A percentile compares a stretch with the other conserved stretches of the same genome.
phyloP scores from a whole-genome alignment of 2,113 vertebrate species.

The Semicossyphus pulcher region DNA sequence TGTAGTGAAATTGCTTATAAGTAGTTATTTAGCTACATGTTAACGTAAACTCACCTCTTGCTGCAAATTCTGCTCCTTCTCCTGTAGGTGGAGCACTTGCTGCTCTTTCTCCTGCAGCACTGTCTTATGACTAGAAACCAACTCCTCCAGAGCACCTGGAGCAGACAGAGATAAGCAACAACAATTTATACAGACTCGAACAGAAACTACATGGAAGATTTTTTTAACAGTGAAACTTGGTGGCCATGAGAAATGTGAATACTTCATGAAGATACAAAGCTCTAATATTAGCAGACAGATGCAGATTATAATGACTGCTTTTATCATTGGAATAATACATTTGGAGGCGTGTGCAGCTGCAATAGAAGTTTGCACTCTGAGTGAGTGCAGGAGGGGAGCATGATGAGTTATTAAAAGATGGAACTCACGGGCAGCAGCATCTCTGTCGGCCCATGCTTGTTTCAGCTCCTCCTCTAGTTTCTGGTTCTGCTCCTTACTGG shows the following conservation, averaged over 20 bases:
- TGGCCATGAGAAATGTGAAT: too few relatives aligned
- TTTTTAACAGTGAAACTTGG: neutral
- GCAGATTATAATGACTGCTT: neutral
- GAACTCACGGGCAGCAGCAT: slow-evolving; percentile 83
- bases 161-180: neutral
- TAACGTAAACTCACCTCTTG: slow-evolving; percentile 80
- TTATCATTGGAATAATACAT: neutral
- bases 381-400: neutral
- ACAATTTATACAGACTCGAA: neutral
- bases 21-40: neutral
- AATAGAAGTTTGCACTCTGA: neutral
- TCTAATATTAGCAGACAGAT: neutral
- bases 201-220: too few relatives aligned
- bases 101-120: slow-evolving; percentile 78
- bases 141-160: slow-evolving; percentile 76
- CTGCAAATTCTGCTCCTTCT: slow-evolving; percentile 81
- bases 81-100: slow-evolving; percentile 73
- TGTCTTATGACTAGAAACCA: slow-evolving; percentile 79
- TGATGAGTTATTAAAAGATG: neutral
- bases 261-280: neutral
- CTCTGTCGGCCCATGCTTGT: slow-evolving; percentile 81
- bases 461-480: slow-evolving; percentile 83
- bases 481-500: slow-evolving; percentile 78
- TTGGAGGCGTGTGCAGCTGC: neutral
- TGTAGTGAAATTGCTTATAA: neutral